Evolutionary conservation across 2,797 vertebrate genomes (phyloP), one percentile per base, ranked within the genome.

Genomic region (Fundulus diaphanus): DNA sequence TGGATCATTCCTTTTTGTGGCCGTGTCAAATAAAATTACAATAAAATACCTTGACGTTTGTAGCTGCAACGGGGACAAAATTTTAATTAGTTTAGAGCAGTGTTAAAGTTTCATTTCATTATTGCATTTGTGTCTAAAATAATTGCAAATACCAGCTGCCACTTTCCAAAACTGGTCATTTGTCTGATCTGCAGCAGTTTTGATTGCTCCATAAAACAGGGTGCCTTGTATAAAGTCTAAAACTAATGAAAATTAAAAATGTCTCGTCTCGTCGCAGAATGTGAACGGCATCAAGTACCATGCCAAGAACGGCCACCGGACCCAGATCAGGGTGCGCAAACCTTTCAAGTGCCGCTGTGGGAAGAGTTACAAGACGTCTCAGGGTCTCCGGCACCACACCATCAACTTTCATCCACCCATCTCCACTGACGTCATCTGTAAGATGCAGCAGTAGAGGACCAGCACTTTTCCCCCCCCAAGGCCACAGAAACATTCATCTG

Each of bases 231-330:
- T 67, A 27, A 16, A 44, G n/a, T 27, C 27, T 16, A 42, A 33
- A 35, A 22, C 31, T 18, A 7, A 33, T 22, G 29, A 3, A 7
- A 5, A 7, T 52, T 35, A 37, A 44, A 16, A 68, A 52, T 57
- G 74, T 51, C 54, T 71, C 69, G 48, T 71, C 51, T 82, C 20
- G 7, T 77, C 82, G 29, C 96, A 99, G 98, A 99, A 99, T 93
- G 98, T 99, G 91, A 99, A 99, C 2, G 98, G 98, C 84, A 99
- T 99, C 83, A 99, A 99, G 93, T 99, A 99, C 94, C 98, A 99
- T 0, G 98, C 98, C 90, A 99, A 99, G 96, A 99, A 99, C 7
- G 98, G 98, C 84, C 98, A 99, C 95, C 95, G 98, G 90, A 98
- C 97, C 18, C 98, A 99, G 94, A 98, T 99, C 89, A 96, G 97